Percentiles rank a stretch among this genome's conserved stretches.
Conservation (phyloP, 2,797 vertebrate species). For the Australoheros facetus region DNA sequence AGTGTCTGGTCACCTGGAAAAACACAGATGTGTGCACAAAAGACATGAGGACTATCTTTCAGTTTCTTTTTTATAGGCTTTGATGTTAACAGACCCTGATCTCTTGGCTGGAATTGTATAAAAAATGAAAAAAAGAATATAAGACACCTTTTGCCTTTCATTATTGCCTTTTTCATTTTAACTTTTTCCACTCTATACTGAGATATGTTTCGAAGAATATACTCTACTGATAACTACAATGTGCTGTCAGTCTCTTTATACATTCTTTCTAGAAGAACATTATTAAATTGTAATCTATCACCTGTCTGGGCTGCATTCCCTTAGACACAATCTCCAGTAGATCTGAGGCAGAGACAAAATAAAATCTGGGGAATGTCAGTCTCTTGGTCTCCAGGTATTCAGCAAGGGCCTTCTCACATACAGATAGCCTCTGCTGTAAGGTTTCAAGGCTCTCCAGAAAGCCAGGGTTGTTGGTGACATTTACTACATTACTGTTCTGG, state of each 20-base stretch:
- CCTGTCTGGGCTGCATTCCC: constrained; percentile 80
- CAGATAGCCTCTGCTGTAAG: constrained; percentile 81
- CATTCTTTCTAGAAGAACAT: not conserved
- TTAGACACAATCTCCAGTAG: constrained; percentile 86
- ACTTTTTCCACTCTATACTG: not conserved
- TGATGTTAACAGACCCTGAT: not conserved
- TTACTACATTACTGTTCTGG: constrained; percentile 79
- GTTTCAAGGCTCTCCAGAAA: constrained; percentile 80
- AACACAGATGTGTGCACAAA: constrained; percentile 10
- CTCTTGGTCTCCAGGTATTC: constrained; percentile 83
- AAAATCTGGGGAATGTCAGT: constrained; percentile 80
- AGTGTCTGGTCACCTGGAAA: constrained; percentile 81
- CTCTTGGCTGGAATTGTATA: not conserved
- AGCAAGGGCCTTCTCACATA: constrained; percentile 83
- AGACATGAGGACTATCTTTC: not conserved
- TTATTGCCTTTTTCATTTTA: constrained; percentile 8
- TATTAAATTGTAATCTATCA: constrained; percentile 19
- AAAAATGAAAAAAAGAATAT: not conserved
- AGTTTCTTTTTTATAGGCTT: not conserved
- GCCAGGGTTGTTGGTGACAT: constrained; percentile 80
- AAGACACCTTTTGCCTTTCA: not conserved
- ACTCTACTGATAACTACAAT: constrained; percentile 1
- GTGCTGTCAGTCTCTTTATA: not conserved
- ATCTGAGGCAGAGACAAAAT: constrained; percentile 83
- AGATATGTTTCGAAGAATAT: not conserved